Percentiles rank a stretch among this genome's conserved stretches.
phyloP scores from a whole-genome alignment of 2,797 vertebrate species.

The Lepus townsendii region DNA sequence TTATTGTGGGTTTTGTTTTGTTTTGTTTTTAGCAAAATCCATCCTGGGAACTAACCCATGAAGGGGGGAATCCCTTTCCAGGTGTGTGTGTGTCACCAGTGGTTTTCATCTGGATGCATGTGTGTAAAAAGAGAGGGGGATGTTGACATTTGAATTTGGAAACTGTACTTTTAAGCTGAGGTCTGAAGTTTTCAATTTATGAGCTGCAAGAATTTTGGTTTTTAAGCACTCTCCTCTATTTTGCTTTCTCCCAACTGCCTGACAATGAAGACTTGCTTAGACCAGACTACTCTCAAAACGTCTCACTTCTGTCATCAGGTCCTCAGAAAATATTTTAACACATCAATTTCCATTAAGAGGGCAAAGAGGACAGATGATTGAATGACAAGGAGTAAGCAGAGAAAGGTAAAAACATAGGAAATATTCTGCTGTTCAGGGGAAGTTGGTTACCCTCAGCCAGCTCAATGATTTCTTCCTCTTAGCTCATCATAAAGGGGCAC shows the following conservation, averaged over 20 bases:
- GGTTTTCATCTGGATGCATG: neutral
- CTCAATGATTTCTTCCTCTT: neutral
- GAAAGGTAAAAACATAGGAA: neutral
- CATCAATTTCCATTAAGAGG: neutral
- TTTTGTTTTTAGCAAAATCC: neutral
- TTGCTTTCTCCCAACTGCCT: neutral
- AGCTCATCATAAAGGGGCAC: neutral
- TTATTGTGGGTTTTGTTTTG: neutral
- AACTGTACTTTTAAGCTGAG: neutral
- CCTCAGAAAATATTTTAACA: conserved; percentile 30
- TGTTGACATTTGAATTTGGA: neutral
- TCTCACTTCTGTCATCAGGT: neutral
- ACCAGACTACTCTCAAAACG: neutral
- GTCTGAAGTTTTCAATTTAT: neutral
- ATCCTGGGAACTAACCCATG: neutral
- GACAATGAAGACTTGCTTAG: neutral
- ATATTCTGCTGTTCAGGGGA: neutral
- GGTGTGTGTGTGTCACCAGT: rapidly evolving
- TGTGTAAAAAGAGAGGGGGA: neutral
- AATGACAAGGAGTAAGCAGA: neutral
- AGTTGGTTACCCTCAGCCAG: neutral
- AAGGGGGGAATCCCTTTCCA: neutral
- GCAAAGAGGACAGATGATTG: neutral
- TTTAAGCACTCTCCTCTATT: neutral
- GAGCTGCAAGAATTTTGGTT: neutral